Conservation (phyloP, 2,113 vertebrate species). For the Rhombomys opimus region DNA sequence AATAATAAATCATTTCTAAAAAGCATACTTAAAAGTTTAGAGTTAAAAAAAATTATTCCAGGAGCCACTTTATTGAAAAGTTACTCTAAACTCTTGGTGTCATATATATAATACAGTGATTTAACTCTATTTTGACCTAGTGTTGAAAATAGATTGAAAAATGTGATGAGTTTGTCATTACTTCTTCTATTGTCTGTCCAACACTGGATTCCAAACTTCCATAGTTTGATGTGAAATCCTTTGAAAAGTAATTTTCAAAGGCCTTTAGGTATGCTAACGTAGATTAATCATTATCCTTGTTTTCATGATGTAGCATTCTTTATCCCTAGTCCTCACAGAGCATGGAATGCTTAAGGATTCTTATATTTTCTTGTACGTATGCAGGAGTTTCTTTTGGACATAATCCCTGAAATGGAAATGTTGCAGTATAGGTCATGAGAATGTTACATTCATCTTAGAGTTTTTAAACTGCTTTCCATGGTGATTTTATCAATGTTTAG, state of each 20-base stretch:
- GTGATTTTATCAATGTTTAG: background rate
- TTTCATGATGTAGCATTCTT: background rate
- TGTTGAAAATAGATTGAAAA: background rate
- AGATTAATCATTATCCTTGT: background rate
- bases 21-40: background rate
- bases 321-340: background rate
- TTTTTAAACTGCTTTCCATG: background rate
- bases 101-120: background rate
- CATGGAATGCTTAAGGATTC: background rate
- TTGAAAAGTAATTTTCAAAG: background rate
- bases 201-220: background rate
- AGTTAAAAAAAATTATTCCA: background rate
- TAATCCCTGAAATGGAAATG: background rate
- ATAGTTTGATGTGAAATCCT: background rate
- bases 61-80: slow-evolving; percentile 41
- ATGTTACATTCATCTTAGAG: background rate
- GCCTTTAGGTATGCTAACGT: background rate
- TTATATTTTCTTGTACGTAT: background rate
- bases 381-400: background rate
- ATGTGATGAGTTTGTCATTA: background rate
- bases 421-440: background rate
- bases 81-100: background rate
- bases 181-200: background rate
- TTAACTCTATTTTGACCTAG: background rate
- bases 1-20: background rate